Evolutionary conservation across 53 echinoderm and acorn worm genomes (phyloP).

Genomic region (Glandiceps talaboti): DNA sequence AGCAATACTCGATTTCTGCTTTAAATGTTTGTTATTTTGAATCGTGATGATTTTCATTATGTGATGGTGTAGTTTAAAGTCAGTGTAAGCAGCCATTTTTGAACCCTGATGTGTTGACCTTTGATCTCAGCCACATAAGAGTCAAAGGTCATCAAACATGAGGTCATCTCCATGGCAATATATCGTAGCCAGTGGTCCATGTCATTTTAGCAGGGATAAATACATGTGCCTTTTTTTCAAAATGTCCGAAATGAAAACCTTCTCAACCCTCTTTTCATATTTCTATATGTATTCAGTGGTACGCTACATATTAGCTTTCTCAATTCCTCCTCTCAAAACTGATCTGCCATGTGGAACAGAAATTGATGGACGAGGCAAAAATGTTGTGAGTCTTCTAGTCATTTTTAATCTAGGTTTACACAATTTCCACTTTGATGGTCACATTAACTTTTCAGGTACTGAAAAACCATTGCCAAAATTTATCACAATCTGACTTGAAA

Average conservation of each 20-base stretch:
- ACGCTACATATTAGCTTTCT: too few relatives aligned
- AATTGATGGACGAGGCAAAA: neutral
- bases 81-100: too few relatives aligned
- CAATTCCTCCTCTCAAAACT: too few relatives aligned
- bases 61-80: too few relatives aligned
- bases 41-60: too few relatives aligned
- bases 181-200: neutral
- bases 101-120: neutral
- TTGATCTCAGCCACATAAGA: neutral
- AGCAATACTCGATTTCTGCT: neutral
- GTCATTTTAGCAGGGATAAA: neutral
- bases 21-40: too few relatives aligned
- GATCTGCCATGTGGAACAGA: neutral
- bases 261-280: neutral
- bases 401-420: too few relatives aligned
- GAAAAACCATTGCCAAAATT: too few relatives aligned
- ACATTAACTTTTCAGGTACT: too few relatives aligned
- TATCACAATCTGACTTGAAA: too few relatives aligned
- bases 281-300: too few relatives aligned
- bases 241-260: neutral
- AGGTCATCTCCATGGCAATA: neutral
- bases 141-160: neutral
- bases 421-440: too few relatives aligned
- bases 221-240: neutral
- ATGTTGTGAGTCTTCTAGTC: neutral